Conservation (phyloP, 2,113 vertebrate genomes). For the Bungarus multicinctus region DNA sequence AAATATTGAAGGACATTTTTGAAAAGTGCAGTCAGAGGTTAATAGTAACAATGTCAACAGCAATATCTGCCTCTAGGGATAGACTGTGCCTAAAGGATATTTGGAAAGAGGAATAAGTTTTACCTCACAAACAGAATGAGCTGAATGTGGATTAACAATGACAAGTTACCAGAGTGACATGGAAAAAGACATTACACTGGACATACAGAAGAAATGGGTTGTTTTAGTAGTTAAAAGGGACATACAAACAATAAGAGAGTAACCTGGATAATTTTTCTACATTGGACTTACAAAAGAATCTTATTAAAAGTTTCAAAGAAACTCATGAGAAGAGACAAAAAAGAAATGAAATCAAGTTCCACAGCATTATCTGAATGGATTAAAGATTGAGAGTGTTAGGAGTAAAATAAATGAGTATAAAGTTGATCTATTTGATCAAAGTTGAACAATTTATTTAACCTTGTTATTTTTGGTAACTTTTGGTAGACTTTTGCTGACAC, state of each 20-base stretch:
- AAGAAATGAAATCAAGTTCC: not conserved
- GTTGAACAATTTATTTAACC: not conserved
- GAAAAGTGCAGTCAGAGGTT: not conserved
- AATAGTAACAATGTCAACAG: not conserved
- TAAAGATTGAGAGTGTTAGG: not conserved
- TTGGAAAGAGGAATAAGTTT: not conserved
- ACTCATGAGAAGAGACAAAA: not conserved
- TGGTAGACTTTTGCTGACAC: not conserved
- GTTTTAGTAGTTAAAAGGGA: not conserved
- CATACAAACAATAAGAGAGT: not conserved
- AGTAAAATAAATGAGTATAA: not conserved
- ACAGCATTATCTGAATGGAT: not conserved
- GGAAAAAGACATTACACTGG: not conserved
- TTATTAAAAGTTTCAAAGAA: not conserved
- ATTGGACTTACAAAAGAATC: not conserved
- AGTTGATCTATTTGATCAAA: not conserved
- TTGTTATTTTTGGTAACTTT: not conserved
- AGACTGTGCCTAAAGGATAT: not conserved
- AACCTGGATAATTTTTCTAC: not conserved
- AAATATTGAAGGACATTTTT: not conserved
- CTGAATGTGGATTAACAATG: not conserved
- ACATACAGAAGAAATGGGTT: not conserved
- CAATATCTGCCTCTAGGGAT: not conserved
- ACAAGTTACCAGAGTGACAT: not conserved
- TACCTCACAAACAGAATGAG: not conserved